These are phyloP conservation scores for Hestina assimilis DNA, from an alignment of 1,140 invertebrate genomes.

Conservation along the genomic window DNA sequence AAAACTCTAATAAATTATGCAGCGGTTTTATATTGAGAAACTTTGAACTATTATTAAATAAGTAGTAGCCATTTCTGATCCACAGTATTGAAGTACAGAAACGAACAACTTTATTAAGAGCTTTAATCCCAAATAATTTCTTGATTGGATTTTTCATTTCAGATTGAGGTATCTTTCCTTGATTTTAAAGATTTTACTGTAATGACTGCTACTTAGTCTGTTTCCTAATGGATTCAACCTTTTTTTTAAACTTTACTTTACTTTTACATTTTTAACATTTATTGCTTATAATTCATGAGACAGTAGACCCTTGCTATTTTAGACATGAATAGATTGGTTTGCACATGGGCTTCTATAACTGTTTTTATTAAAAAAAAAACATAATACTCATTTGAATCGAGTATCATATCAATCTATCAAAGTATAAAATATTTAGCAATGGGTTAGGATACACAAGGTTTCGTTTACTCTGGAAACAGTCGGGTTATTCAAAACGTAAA, in stretches of 20 bases:
- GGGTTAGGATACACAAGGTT: not conserved
- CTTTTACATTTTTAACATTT: too few relatives aligned
- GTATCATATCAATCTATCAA: not conserved
- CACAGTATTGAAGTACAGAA: not conserved
- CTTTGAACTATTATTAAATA: not conserved
- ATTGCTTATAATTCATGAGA: too few relatives aligned
- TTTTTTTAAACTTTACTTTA: too few relatives aligned
- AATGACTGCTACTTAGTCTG: not conserved
- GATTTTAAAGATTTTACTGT: not conserved
- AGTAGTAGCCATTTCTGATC: too few relatives aligned
- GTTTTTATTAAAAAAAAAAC: too few relatives aligned
- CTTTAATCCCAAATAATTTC: conserved; percentile 4
- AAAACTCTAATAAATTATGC: too few relatives aligned
- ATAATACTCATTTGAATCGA: not conserved
- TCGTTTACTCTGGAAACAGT: conserved; percentile 1
- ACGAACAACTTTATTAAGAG: not conserved
- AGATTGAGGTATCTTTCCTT: conserved; percentile 4
- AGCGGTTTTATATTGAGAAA: too few relatives aligned
- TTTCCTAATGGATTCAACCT: not conserved
- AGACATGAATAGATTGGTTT: too few relatives aligned
- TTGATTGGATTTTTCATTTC: conserved; percentile 4
- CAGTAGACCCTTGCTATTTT: too few relatives aligned
- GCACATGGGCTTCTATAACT: too few relatives aligned
- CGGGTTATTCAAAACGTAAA: conserved; percentile 12
- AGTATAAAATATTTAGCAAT: not conserved